These are phyloP conservation scores for Halcyon chelicuti DNA, from an alignment of 2,797 vertebrate genomes.

Conservation along the genomic window DNA sequence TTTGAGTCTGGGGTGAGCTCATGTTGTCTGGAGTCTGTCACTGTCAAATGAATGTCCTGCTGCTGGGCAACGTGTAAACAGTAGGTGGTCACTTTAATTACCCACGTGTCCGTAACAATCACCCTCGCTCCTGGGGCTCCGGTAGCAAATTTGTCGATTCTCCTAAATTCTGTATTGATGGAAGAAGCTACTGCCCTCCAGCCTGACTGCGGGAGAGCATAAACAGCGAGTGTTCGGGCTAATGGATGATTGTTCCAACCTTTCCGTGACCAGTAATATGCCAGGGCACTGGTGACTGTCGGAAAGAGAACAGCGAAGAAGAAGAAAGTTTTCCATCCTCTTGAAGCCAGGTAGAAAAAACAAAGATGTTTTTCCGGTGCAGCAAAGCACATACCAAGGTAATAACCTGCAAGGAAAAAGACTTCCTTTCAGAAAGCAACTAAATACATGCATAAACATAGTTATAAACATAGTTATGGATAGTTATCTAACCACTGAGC, in stretches of 20 bases:
- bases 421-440: not conserved
- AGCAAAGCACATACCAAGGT: constrained; percentile 91
- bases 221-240: constrained; percentile 78
- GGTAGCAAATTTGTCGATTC: constrained; percentile 93
- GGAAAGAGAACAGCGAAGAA: constrained; percentile 80
- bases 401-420: constrained; percentile 85
- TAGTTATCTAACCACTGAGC: not conserved
- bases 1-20: constrained; percentile 87
- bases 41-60: constrained; percentile 87
- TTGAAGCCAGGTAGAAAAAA: constrained; percentile 78
- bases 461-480: not conserved
- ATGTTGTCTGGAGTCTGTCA: constrained; percentile 89
- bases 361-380: constrained; percentile 87
- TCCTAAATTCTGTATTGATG: constrained; percentile 91
- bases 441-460: accelerated
- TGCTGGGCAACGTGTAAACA: constrained; percentile 87
- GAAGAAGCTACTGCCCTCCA: constrained; percentile 88
- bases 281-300: constrained; percentile 74
- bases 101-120: constrained; percentile 93
- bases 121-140: constrained; percentile 88
- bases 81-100: constrained; percentile 93
- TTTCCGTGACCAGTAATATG: constrained; percentile 86
- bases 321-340: constrained; percentile 84
- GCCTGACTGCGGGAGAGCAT: constrained; percentile 77
- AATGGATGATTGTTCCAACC: constrained; percentile 89